Base-by-base conservation (phyloP, 2,888 invertebrate genomes). In the Bombyx huttoni region DNA sequence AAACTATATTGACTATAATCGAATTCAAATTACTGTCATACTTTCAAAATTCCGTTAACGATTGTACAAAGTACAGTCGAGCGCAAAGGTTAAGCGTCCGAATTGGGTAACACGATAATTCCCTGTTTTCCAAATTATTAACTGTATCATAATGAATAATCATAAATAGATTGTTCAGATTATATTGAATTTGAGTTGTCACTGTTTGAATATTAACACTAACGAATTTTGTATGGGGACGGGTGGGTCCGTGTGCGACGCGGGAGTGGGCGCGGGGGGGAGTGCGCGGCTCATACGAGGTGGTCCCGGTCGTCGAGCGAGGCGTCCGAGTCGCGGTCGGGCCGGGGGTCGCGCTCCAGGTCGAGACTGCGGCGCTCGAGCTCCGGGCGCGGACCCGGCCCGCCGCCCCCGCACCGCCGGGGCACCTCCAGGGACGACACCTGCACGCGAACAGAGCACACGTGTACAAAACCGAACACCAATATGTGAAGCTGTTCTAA, bases 341-440 rank as follows among this genome's bases (percentile, higher is more conserved):
- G 70, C 51, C 87, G 82, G 69, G 86, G 76, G 65, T 88, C 87
- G 54, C 86, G 82, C 76, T 89, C 89, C 58, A 89, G 79, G 76
- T 89, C 89, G 58, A 89, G 82, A 62, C 77, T 77, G 74, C 88
- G 89, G 24, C 89, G 81, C 77, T 87, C 89, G 58, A 82, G 78
- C 73, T 87, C 89, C 54, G 77, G 76, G 50, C 81, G 80, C 61
- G 73, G 73, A 58, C 70, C 67, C 55, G 64, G 57, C 51, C 62
- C 60, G 24, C 2, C 40, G 62, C 68, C n/a, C n/a, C n/a, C 62
- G 63, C 75, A 63, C 54, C 74, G 73, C 61, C 76, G 75, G 58
- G 71, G 70, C 57, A 75, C 72, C 67, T 88, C 87, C 63, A 88
- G 73, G 55, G 88, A 88, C 62, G 84, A 84, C 67, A 88, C 87